phyloP scores from a whole-genome alignment of 2,888 invertebrate species.

The Alentia gelatinosa region DNA sequence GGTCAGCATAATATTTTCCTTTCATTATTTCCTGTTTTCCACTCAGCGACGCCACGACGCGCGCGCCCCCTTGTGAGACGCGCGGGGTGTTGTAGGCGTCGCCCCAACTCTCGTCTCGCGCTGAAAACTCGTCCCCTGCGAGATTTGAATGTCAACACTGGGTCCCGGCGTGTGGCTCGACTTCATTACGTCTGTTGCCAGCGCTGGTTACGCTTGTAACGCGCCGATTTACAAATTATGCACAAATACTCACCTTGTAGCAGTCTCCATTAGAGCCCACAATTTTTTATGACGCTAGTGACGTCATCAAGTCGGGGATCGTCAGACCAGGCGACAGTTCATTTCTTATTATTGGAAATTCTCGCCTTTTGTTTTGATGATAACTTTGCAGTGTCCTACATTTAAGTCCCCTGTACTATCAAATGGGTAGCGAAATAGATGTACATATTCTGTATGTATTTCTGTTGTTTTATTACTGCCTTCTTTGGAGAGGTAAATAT shows the following conservation, averaged over 20 bases:
- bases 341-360: no score
- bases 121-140: constrained; percentile 41
- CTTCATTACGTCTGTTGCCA: constrained; percentile 41
- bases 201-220: constrained; percentile 40
- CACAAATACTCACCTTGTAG: neutral
- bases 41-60: neutral
- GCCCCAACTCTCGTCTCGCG: constrained; percentile 38
- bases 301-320: no score
- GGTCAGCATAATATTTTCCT: constrained; percentile 53
- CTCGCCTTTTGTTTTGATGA: no score
- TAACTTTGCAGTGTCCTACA: no score
- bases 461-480: no score
- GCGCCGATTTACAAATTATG: constrained; percentile 24
- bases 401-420: no score
- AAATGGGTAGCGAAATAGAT: no score
- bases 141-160: constrained; percentile 49
- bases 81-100: constrained; percentile 35
- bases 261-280: neutral
- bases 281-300: neutral
- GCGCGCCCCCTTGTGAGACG: neutral
- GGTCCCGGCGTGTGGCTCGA: neutral
- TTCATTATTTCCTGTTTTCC: constrained; percentile 49
- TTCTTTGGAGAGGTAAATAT: no score
- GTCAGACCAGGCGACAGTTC: neutral
- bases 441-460: no score